phyloP scores from a whole-genome alignment of 2,888 invertebrate species.

The Drosophila differens region DNA sequence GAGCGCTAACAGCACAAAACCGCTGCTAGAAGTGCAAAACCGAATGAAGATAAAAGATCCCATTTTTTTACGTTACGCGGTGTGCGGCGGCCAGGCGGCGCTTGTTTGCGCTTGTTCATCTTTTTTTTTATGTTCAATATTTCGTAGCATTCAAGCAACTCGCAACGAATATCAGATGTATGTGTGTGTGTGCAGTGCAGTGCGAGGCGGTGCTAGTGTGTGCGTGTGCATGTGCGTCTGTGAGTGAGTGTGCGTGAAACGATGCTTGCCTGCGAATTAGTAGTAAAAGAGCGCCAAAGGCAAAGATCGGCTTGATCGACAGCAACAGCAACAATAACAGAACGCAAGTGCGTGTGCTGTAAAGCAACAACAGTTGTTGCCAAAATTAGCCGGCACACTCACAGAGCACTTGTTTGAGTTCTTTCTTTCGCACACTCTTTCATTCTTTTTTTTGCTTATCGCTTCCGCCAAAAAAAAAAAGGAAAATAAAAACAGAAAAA shows the following conservation, averaged over 20 bases:
- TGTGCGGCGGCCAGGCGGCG: slow-evolving; percentile 60
- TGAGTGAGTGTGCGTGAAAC: slow-evolving; percentile 2
- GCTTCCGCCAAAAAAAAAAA: slow-evolving; percentile 28
- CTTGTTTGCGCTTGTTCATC: slow-evolving; percentile 54
- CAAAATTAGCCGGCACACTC: slow-evolving; percentile 55
- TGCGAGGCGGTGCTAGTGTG: slow-evolving; percentile 10
- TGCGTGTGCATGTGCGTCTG: background rate
- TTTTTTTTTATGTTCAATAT: slow-evolving; percentile 35
- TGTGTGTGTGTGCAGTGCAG: background rate
- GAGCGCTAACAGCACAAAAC: slow-evolving; percentile 27
- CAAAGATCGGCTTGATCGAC: slow-evolving; percentile 39
- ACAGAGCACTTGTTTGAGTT: slow-evolving; percentile 59
- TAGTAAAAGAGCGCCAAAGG: slow-evolving; percentile 64
- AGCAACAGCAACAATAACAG: slow-evolving; percentile 28
- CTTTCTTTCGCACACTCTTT: slow-evolving; percentile 1
- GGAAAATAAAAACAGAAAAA: slow-evolving; percentile 8
- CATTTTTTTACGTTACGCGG: slow-evolving; percentile 59
- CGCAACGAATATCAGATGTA: slow-evolving; percentile 19
- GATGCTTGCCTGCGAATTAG: slow-evolving; percentile 33
- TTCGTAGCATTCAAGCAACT: slow-evolving; percentile 36
- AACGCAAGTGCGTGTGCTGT: slow-evolving; percentile 41
- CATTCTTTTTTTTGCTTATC: slow-evolving; percentile 24
- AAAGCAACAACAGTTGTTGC: slow-evolving; percentile 34
- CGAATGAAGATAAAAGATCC: slow-evolving; percentile 39
- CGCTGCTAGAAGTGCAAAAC: slow-evolving; percentile 39